A percentile compares a stretch with the other conserved stretches of the same genome.
Conservation (phyloP, 1,140 invertebrate species). For the Procambarus virginalis region DNA sequence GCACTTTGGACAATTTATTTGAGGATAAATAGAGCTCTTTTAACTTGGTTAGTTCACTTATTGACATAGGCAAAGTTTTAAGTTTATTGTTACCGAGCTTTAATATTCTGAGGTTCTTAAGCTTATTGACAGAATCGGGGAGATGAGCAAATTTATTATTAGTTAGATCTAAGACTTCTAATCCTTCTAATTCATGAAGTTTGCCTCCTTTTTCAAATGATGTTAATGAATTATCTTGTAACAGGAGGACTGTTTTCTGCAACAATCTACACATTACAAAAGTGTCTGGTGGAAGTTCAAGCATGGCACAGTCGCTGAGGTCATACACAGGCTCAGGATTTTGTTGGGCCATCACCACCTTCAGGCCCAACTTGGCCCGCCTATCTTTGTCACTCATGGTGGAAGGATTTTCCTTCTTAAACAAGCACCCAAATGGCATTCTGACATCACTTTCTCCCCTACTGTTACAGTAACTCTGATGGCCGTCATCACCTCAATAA, state of each 20-base stretch:
- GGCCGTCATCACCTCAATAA: constrained; percentile 38
- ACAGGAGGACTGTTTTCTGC: constrained; percentile 80
- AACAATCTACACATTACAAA: constrained; percentile 86
- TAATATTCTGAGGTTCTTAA: constrained; percentile 80
- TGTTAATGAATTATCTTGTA: constrained; percentile 81
- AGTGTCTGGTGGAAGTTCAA: constrained; percentile 82
- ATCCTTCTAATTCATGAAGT: constrained; percentile 80
- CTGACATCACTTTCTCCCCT: constrained; percentile 55
- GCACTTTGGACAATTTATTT: constrained; percentile 76
- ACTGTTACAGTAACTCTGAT: constrained; percentile 20
- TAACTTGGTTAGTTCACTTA: constrained; percentile 80
- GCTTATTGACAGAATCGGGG: constrained; percentile 80
- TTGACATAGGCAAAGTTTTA: constrained; percentile 79
- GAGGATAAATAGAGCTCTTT: constrained; percentile 77
- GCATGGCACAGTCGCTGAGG: constrained; percentile 82
- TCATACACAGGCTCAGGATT: constrained; percentile 85
- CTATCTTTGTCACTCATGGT: constrained; percentile 56
- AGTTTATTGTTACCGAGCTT: constrained; percentile 84
- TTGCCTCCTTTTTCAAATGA: constrained; percentile 82
- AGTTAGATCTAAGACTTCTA: constrained; percentile 83
- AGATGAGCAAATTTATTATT: constrained; percentile 82
- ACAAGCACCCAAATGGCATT: constrained; percentile 68
- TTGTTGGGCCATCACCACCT: constrained; percentile 79
- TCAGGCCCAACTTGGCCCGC: constrained; percentile 59
- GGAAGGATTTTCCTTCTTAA: constrained; percentile 62